Conservation (phyloP, 2,797 vertebrate genomes). For the Momotus momota region DNA sequence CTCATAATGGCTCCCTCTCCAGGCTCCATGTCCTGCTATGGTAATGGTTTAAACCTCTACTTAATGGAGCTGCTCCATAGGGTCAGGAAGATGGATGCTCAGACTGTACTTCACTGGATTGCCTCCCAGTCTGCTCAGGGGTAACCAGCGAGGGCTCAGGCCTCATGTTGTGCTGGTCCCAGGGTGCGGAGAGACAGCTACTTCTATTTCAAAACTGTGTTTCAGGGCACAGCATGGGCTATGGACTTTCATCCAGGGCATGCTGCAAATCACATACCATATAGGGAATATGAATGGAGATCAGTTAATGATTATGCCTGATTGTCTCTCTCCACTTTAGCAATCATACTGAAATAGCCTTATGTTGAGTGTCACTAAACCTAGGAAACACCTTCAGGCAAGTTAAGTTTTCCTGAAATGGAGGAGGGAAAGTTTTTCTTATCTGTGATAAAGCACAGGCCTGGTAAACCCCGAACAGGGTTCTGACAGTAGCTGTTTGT, state of each 20-base stretch:
- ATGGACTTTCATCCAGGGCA: not conserved
- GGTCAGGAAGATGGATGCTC: not conserved
- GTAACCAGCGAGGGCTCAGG: rapidly evolving
- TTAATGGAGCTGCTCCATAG: not conserved
- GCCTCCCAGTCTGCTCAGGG: not conserved
- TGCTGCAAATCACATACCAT: not conserved
- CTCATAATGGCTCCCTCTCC: not conserved
- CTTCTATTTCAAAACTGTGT: not conserved
- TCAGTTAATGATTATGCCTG: not conserved
- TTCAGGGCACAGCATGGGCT: not conserved
- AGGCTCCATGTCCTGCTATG: rapidly evolving
- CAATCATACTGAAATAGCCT: not conserved
- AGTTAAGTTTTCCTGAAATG: rapidly evolving
- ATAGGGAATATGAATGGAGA: not conserved
- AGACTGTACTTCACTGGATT: rapidly evolving
- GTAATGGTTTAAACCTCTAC: not conserved
- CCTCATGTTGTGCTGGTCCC: rapidly evolving
- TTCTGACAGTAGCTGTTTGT: not conserved
- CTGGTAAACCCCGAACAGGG: not conserved
- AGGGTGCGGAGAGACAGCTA: not conserved
- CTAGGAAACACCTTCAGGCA: not conserved
- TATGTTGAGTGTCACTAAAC: not conserved
- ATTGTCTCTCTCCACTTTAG: not conserved
- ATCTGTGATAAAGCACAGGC: rapidly evolving
- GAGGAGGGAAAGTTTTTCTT: not conserved